Evolutionary conservation across 2,113 vertebrate genomes (phyloP).

Genomic region (Phycodurus eques): DNA sequence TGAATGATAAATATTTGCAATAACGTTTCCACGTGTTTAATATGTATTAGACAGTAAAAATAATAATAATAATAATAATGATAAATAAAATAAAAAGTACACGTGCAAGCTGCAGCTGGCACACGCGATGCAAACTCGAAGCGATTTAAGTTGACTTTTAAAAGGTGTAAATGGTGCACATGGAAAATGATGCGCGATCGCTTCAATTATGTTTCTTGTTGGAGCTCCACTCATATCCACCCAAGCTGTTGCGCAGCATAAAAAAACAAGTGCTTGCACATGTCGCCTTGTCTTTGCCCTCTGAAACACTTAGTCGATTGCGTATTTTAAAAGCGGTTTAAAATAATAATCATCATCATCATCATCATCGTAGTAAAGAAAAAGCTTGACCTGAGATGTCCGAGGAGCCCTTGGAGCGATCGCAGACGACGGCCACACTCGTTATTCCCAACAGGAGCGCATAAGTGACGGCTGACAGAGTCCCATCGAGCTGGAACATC

Average conservation of each 20-base stretch:
- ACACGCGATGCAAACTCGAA: neutral
- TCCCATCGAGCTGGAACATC: constrained; percentile 80
- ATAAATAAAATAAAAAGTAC: neutral
- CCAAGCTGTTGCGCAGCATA: neutral
- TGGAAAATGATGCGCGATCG: neutral
- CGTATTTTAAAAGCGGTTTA: neutral
- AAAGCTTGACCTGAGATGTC: constrained; percentile 79
- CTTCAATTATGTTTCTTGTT: neutral
- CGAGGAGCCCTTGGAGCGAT: constrained; percentile 72
- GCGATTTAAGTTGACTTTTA: neutral
- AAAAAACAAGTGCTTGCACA: neutral
- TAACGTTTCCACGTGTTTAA: constrained; percentile 35
- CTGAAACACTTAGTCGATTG: neutral
- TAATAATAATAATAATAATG: too few relatives aligned
- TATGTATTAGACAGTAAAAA: constrained; percentile 19
- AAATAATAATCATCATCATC: neutral
- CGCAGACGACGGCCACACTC: constrained; percentile 72
- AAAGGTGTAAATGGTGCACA: neutral
- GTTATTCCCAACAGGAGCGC: constrained; percentile 77
- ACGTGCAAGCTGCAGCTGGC: constrained; percentile 37
- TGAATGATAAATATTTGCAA: neutral
- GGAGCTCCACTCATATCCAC: neutral
- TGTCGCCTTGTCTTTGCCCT: neutral
- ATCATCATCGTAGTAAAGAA: neutral
- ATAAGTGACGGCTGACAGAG: constrained; percentile 68